Evolutionary conservation across 2,797 vertebrate species (phyloP).

Genomic region (Cynopterus sphinx): DNA sequence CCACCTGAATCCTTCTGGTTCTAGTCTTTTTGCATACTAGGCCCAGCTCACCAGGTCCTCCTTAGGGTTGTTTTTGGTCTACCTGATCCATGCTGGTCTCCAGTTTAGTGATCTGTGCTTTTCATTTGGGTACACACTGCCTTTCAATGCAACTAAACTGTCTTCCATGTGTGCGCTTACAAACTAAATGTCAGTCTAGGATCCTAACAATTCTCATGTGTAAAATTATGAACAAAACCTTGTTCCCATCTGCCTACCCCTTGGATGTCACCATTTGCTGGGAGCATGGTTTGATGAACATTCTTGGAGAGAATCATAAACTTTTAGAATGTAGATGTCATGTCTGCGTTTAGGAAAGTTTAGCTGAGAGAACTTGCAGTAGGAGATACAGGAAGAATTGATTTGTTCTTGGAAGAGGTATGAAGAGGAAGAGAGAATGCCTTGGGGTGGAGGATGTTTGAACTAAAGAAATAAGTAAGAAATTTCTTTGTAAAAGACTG

Average conservation of each 20-base stretch:
- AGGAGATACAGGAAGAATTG: background rate
- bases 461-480: background rate
- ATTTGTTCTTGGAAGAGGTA: background rate
- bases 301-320: background rate
- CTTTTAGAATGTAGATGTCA: background rate
- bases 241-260: accelerated
- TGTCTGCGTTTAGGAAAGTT: background rate
- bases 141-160: background rate
- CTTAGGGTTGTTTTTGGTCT: background rate
- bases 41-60: too few species aligned
- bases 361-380: background rate
- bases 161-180: background rate
- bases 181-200: background rate
- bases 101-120: background rate
- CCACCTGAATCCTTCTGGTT: background rate
- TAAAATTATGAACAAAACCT: background rate
- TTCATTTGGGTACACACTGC: background rate
- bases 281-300: background rate
- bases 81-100: background rate
- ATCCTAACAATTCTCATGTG: background rate
- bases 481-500: background rate
- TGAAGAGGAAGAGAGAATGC: background rate
- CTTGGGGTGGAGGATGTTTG: background rate
- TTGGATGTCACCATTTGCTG: background rate
- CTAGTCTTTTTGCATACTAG: background rate